Evolutionary conservation across 2,113 vertebrate genomes (phyloP).

Genomic region (Gallinago undulata): DNA sequence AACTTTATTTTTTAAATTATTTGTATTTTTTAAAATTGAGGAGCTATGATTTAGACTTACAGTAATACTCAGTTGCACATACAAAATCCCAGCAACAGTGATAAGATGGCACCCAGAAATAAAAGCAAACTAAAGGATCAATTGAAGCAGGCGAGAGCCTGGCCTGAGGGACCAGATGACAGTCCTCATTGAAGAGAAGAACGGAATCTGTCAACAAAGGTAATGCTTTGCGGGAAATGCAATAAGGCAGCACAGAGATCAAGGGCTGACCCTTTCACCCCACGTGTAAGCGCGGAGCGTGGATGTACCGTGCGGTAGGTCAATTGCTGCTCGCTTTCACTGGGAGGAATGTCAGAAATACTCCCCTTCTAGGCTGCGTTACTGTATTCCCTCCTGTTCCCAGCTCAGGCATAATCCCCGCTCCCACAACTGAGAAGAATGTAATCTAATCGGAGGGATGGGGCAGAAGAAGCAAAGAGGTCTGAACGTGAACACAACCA

Average conservation of each 20-base stretch:
- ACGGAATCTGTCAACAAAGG: conserved; percentile 29
- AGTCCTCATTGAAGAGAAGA: not conserved
- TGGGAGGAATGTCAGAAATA: conserved; percentile 38
- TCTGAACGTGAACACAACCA: not conserved
- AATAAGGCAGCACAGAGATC: conserved; percentile 16
- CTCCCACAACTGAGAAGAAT: not conserved
- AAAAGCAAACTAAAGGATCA: conserved; percentile 44
- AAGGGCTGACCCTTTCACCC: conserved; percentile 38
- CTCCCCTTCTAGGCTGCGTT: not conserved
- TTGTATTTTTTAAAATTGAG: not conserved
- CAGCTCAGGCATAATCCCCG: not conserved
- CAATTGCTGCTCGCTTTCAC: conserved; percentile 58
- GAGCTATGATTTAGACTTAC: not conserved
- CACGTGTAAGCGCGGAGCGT: not conserved
- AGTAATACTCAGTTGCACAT: not conserved
- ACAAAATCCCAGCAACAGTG: not conserved
- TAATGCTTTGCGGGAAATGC: conserved; percentile 17
- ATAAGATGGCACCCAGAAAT: not conserved
- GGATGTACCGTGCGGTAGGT: conserved; percentile 28
- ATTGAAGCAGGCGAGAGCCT: not conserved
- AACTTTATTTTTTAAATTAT: not conserved
- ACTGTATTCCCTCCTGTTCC: conserved; percentile 46
- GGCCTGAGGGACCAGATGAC: conserved; percentile 36
- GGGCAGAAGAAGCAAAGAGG: not conserved
- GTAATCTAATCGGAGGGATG: conserved; percentile 6